Conservation (phyloP, 2,797 vertebrate species). For the Percopsis omiscomaycus region DNA sequence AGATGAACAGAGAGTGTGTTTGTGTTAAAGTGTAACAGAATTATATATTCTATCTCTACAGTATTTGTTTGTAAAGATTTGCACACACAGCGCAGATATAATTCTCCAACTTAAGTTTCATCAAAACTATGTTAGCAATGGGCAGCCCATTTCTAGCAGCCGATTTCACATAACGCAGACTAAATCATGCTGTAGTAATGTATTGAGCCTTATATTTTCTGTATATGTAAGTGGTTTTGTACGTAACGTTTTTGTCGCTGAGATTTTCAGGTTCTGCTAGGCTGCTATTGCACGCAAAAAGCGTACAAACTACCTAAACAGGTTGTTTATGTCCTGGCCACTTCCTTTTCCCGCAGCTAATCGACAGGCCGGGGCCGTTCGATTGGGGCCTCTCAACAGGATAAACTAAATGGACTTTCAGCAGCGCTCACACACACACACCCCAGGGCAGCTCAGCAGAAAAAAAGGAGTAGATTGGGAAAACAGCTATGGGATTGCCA, state of each 20-base stretch:
- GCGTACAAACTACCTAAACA: slow-evolving; percentile 50
- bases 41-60: too few species aligned
- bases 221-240: slow-evolving; percentile 47
- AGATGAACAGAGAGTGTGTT: slow-evolving; percentile 5
- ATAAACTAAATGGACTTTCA: slow-evolving; percentile 64
- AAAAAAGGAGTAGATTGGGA: too few species aligned
- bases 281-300: slow-evolving; percentile 32
- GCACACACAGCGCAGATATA: slow-evolving; percentile 12
- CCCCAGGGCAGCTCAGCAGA: slow-evolving; percentile 18
- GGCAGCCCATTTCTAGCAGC: slow-evolving; percentile 29
- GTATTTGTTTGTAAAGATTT: too few species aligned
- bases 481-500: slow-evolving; percentile 20
- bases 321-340: slow-evolving; percentile 44
- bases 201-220: slow-evolving; percentile 55
- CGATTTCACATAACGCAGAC: slow-evolving; percentile 50
- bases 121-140: slow-evolving; percentile 32
- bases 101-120: slow-evolving; percentile 37
- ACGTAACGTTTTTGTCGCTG: slow-evolving; percentile 44
- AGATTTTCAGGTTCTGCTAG: slow-evolving; percentile 39
- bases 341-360: too few species aligned
- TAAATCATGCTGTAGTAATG: slow-evolving; percentile 56
- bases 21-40: neutral
- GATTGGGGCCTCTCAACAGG: slow-evolving; percentile 63
- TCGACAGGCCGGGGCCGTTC: slow-evolving; percentile 44
- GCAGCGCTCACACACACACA: slow-evolving; percentile 49